phyloP scores from a whole-genome alignment of 2,113 vertebrate genomes.

The Heterochromis multidens region DNA sequence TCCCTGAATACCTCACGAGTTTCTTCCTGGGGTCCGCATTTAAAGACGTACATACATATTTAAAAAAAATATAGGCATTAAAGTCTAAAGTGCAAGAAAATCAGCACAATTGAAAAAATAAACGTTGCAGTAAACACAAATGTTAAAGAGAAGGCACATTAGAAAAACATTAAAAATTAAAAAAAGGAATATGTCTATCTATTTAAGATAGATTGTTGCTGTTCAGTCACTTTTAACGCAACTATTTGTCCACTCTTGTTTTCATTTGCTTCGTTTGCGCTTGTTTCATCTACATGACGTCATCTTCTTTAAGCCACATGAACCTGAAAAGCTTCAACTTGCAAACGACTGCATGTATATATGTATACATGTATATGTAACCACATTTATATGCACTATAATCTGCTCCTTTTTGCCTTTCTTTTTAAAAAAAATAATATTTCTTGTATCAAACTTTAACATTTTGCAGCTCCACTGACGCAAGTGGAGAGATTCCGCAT shows the following conservation, averaged over 20 bases:
- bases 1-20: background rate
- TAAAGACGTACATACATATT: background rate
- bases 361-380: background rate
- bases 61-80: background rate
- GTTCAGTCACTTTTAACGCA: background rate
- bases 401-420: background rate
- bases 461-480: conserved; percentile 52
- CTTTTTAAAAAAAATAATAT: background rate
- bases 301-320: background rate
- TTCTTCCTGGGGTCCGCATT: background rate
- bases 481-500: conserved; percentile 74
- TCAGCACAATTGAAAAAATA: background rate
- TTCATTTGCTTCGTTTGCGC: background rate
- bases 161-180: background rate
- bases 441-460: background rate
- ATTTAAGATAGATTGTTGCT: background rate
- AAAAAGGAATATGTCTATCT: background rate
- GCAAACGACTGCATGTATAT: too few species aligned
- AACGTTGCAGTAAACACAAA: background rate
- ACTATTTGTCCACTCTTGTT: background rate
- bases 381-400: accelerated
- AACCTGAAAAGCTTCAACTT: background rate
- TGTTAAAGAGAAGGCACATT: background rate
- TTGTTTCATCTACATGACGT: conserved; percentile 11
- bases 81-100: background rate